Percentiles rank a stretch among this genome's conserved stretches.
Conservation (phyloP, 2,888 invertebrate genomes). For the Antheraea yamamai region DNA sequence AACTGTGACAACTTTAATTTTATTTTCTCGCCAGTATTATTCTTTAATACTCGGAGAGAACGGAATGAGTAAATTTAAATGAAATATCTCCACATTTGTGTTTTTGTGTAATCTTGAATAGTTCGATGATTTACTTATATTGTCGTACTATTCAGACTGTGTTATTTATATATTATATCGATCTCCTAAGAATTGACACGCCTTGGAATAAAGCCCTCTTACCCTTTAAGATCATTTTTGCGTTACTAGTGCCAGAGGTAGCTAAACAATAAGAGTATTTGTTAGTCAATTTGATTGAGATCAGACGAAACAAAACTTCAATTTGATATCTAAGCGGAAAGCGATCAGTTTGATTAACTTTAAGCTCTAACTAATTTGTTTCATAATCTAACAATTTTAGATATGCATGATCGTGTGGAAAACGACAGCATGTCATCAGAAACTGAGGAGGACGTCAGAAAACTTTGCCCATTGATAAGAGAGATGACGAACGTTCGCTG, state of each 20-base stretch:
- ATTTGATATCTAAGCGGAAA: too few relatives aligned
- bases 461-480: constrained; percentile 52
- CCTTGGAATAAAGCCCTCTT: too few relatives aligned
- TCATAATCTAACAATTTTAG: constrained; percentile 36
- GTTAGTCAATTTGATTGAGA: too few relatives aligned
- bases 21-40: constrained; percentile 31
- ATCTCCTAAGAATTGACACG: too few relatives aligned
- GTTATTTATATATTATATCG: too few relatives aligned
- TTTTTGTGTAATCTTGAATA: background rate
- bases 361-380: too few relatives aligned
- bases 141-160: too few relatives aligned
- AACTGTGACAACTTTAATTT: constrained; percentile 17
- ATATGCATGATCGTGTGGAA: constrained; percentile 61
- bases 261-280: too few relatives aligned
- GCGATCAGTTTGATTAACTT: too few relatives aligned
- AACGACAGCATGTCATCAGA: constrained; percentile 66
- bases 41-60: background rate
- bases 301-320: too few relatives aligned
- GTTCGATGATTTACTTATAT: background rate
- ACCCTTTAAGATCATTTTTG: too few relatives aligned
- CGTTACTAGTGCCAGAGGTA: too few relatives aligned
- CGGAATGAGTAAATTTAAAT: background rate
- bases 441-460: constrained; percentile 69
- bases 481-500: constrained; percentile 67
- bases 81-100: background rate